Evolutionary conservation across 2,797 vertebrate species (phyloP).

Genomic region (Triplophysa yarkandensis): DNA sequence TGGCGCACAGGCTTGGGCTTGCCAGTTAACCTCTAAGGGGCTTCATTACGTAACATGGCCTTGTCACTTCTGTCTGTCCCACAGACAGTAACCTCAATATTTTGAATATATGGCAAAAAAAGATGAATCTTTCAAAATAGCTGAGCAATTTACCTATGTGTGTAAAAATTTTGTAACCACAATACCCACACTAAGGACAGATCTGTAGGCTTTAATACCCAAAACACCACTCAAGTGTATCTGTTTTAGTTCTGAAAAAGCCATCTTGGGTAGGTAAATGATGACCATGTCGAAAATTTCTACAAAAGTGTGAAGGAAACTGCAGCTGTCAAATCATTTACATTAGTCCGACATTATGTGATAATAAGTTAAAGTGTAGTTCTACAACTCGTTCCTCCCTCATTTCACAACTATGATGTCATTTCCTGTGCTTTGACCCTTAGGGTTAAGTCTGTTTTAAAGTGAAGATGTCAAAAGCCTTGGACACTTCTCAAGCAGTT

Average conservation of each 20-base stretch:
- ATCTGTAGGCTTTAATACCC: background rate
- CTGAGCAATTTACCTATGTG: background rate
- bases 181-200: too few relatives aligned
- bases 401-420: background rate
- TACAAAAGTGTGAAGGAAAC: background rate
- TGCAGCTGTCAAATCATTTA: background rate
- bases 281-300: too few relatives aligned
- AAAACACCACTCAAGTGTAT: too few relatives aligned
- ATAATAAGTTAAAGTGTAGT: background rate
- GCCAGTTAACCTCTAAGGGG: slow-evolving; percentile 47
- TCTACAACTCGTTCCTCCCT: slow-evolving; percentile 1
- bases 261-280: too few relatives aligned
- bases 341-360: background rate
- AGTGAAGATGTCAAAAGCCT: background rate
- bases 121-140: background rate
- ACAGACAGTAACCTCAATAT: slow-evolving; percentile 18
- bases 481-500: too few relatives aligned
- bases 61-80: slow-evolving; percentile 25
- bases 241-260: too few relatives aligned
- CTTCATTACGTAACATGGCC: slow-evolving; percentile 31
- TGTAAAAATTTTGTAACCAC: background rate
- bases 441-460: slow-evolving; percentile 1
- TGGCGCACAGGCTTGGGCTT: slow-evolving; percentile 51
- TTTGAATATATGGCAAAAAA: slow-evolving; percentile 26
- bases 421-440: background rate